phyloP scores from a whole-genome alignment of 2,797 vertebrate genomes.

The Bryconaethiops microstoma region DNA sequence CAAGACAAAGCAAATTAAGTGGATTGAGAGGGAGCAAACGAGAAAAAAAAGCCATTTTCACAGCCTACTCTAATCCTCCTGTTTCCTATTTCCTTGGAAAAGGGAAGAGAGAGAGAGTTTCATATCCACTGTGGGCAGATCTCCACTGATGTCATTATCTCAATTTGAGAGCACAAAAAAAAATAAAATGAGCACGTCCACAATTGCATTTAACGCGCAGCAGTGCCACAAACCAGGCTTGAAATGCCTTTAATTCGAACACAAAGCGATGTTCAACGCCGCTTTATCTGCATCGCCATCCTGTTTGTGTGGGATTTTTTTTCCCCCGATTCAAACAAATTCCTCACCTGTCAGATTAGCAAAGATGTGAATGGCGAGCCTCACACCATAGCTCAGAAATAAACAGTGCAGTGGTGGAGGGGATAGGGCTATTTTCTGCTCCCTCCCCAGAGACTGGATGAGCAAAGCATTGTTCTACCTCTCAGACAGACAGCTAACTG shows the following conservation, averaged over 20 bases:
- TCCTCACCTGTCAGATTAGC: slow-evolving; percentile 38
- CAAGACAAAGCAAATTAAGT: slow-evolving; percentile 65
- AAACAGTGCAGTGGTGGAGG: slow-evolving; percentile 31
- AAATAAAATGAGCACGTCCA: slow-evolving; percentile 61
- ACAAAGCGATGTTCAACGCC: slow-evolving; percentile 35
- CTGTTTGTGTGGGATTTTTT: not conserved
- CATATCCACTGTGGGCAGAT: slow-evolving; percentile 64
- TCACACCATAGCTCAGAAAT: slow-evolving; percentile 38
- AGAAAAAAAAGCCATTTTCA: slow-evolving; percentile 52
- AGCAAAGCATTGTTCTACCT: slow-evolving; percentile 8
- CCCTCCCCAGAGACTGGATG: slow-evolving; percentile 7
- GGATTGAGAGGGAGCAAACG: slow-evolving; percentile 54
- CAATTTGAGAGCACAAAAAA: slow-evolving; percentile 59
- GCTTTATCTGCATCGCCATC: slow-evolving; percentile 21
- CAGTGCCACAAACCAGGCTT: slow-evolving; percentile 27
- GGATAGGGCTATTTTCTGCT: slow-evolving; percentile 20
- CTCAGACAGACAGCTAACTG: not conserved
- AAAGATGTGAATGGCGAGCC: slow-evolving; percentile 24
- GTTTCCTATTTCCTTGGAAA: slow-evolving; percentile 57
- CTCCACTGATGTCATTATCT: slow-evolving; percentile 52
- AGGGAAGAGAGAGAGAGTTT: slow-evolving; percentile 47
- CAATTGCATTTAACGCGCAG: slow-evolving; percentile 24
- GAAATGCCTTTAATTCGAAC: slow-evolving; percentile 46
- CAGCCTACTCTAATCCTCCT: slow-evolving; percentile 61
- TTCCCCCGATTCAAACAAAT: not conserved